phyloP scores from a whole-genome alignment of 2,888 invertebrate species.

The Epirrhoe alternata region DNA sequence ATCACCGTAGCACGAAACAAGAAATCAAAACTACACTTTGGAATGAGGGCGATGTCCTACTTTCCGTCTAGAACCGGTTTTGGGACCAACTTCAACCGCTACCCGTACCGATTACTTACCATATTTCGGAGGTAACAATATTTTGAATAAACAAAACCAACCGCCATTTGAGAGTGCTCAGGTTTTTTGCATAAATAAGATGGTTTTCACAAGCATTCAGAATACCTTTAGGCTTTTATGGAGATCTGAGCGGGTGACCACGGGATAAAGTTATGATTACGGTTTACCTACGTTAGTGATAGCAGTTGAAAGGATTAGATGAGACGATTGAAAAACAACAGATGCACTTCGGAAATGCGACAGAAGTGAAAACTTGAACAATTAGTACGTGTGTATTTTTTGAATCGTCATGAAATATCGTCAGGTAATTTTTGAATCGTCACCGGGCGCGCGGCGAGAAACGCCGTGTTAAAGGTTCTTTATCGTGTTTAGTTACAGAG shows the following conservation, averaged over 20 bases:
- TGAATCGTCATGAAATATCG: too few species aligned
- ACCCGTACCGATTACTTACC: slow-evolving; percentile 51
- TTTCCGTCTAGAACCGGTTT: slow-evolving; percentile 75
- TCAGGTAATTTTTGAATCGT: too few species aligned
- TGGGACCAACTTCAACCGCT: slow-evolving; percentile 56
- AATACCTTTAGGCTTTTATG: neutral
- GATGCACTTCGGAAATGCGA: too few species aligned
- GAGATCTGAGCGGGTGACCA: neutral
- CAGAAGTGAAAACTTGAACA: too few species aligned
- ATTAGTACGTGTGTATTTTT: too few species aligned
- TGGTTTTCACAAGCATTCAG: neutral
- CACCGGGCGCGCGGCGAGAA: too few species aligned
- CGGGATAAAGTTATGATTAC: neutral
- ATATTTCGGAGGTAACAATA: slow-evolving; percentile 34
- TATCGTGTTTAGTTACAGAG: too few species aligned
- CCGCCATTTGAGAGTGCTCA: slow-evolving; percentile 1
- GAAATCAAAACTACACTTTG: slow-evolving; percentile 69
- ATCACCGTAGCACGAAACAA: slow-evolving; percentile 54
- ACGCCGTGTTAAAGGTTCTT: too few species aligned
- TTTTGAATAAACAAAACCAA: slow-evolving; percentile 17
- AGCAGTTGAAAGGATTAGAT: too few species aligned
- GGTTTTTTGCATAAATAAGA: slow-evolving; percentile 4
- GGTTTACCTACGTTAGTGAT: too few species aligned
- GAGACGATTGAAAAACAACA: too few species aligned
- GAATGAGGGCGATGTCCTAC: slow-evolving; percentile 79